Evolutionary conservation across 2,888 invertebrate species (phyloP).

Genomic region (Cheilosia pagana): DNA sequence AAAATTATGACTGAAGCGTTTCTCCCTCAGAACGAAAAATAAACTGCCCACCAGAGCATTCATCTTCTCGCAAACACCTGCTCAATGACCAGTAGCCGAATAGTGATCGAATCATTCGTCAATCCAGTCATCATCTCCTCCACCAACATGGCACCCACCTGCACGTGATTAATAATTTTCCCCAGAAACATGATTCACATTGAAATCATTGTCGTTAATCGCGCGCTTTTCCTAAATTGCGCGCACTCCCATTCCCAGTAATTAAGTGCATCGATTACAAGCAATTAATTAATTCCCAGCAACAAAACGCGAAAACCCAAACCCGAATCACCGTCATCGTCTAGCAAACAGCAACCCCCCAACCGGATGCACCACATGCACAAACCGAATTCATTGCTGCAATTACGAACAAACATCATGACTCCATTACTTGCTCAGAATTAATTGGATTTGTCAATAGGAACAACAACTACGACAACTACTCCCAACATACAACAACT

Average conservation of each 20-base stretch:
- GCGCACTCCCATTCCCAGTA: conserved; percentile 40
- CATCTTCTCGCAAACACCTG: no score
- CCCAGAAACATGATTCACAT: conserved; percentile 9
- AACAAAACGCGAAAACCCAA: conserved; percentile 20
- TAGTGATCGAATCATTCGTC: no score
- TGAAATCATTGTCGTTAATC: background rate
- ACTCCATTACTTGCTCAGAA: conserved; percentile 64
- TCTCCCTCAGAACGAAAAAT: no score
- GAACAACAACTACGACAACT: conserved; percentile 33
- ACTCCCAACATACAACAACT: conserved; percentile 54
- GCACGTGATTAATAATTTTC: background rate
- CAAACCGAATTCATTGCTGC: conserved; percentile 30
- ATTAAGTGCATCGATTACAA: conserved; percentile 48
- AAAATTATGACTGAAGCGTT: no score
- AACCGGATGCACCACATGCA: conserved; percentile 63
- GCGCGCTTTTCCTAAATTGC: background rate
- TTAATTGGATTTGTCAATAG: conserved; percentile 64
- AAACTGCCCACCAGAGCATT: no score
- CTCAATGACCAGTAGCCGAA: no score
- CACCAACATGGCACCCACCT: background rate
- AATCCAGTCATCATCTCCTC: no score
- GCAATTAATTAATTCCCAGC: conserved; percentile 55
- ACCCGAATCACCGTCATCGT: background rate
- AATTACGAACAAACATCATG: conserved; percentile 56
- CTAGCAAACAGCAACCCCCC: background rate